phyloP scores from a whole-genome alignment of 2,113 vertebrate species.

The Semicossyphus pulcher region DNA sequence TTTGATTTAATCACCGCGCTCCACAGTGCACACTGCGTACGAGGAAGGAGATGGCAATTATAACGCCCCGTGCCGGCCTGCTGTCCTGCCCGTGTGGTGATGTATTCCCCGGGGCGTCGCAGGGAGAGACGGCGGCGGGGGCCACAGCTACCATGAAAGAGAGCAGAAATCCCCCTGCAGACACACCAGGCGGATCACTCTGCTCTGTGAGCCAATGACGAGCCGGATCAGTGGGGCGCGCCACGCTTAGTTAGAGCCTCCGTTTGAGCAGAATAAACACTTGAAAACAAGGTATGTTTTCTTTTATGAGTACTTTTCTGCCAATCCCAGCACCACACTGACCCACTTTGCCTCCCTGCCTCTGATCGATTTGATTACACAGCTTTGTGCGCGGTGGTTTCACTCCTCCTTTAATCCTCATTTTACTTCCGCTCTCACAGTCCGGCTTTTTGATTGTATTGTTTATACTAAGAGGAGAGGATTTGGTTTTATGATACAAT shows the following conservation, averaged over 20 bases:
- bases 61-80: slow-evolving; percentile 74
- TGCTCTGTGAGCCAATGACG: slow-evolving; percentile 37
- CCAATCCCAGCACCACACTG: slow-evolving; percentile 40
- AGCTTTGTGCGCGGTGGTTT: slow-evolving; percentile 56
- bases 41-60: slow-evolving; percentile 85
- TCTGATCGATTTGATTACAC: slow-evolving; percentile 57
- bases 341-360: slow-evolving; percentile 60
- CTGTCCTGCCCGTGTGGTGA: slow-evolving; percentile 76
- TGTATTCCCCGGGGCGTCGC: slow-evolving; percentile 71
- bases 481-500: slow-evolving; percentile 74
- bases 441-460: slow-evolving; percentile 59
- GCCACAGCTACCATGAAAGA: slow-evolving; percentile 75
- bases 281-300: slow-evolving; percentile 56
- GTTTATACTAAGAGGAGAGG: slow-evolving; percentile 68
- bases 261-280: slow-evolving; percentile 58
- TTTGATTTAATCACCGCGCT: slow-evolving; percentile 83
- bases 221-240: slow-evolving; percentile 41
- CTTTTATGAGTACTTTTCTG: slow-evolving; percentile 53
- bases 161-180: slow-evolving; percentile 56
- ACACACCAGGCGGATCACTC: slow-evolving; percentile 42
- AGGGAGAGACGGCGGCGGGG: slow-evolving; percentile 65
- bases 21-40: slow-evolving; percentile 64
- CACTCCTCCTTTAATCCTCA: slow-evolving; percentile 40
- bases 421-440: slow-evolving; percentile 36
- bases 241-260: slow-evolving; percentile 50